Evolutionary conservation across 2,888 invertebrate species (phyloP).

Genomic region (Leptinotarsa rubiginosa): DNA sequence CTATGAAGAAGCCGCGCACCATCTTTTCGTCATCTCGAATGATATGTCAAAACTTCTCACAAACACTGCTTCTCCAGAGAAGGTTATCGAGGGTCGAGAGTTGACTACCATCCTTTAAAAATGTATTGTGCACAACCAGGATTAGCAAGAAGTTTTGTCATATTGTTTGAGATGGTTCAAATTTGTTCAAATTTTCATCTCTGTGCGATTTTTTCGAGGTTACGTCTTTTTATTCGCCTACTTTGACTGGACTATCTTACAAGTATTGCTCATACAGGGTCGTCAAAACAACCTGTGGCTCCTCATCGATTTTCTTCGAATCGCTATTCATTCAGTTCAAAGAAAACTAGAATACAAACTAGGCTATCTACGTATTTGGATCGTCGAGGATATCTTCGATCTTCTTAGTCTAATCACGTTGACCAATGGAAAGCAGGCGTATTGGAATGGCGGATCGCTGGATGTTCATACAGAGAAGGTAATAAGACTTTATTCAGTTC

Average conservation of each 20-base stretch:
- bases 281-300: constrained; percentile 19
- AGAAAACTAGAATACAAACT: constrained; percentile 4
- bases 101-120: too few species aligned
- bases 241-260: background rate
- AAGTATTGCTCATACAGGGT: constrained; percentile 21
- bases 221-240: too few species aligned
- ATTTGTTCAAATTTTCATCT: too few species aligned
- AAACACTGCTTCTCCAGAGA: too few species aligned
- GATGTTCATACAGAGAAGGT: background rate
- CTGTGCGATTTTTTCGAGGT: too few species aligned
- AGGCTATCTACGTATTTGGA: background rate
- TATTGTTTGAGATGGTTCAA: too few species aligned
- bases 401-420: constrained; percentile 11
- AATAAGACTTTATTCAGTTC: background rate
- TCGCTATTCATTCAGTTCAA: constrained; percentile 9
- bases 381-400: constrained; percentile 14
- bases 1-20: too few species aligned
- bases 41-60: too few species aligned
- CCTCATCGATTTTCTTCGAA: constrained; percentile 2
- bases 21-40: too few species aligned
- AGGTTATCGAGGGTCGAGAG: too few species aligned
- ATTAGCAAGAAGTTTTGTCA: too few species aligned
- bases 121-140: too few species aligned
- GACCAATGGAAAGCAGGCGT: constrained; percentile 1
- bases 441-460: background rate